These are phyloP conservation scores for Sus scrofa DNA, from an alignment of 2,113 vertebrate genomes.

Conservation along the genomic window DNA sequence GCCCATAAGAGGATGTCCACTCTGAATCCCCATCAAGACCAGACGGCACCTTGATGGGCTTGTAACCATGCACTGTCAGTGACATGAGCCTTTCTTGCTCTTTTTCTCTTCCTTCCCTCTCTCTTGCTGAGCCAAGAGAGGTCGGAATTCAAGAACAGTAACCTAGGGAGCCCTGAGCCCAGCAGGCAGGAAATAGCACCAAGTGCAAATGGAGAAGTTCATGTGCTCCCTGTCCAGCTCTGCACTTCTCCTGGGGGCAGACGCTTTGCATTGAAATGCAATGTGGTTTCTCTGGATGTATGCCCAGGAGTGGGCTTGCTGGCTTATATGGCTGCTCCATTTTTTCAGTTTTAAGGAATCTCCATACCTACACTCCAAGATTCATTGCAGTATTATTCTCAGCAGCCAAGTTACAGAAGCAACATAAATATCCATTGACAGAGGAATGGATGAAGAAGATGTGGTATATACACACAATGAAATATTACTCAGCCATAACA, in stretches of 20 bases:
- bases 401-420: no score
- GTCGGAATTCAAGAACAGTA: background rate
- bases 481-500: no score
- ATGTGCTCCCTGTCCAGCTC: background rate
- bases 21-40: background rate
- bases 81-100: background rate
- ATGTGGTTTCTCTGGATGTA: background rate
- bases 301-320: no score
- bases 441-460: no score
- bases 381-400: no score
- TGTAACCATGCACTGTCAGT: background rate
- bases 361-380: no score
- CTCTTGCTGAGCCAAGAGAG: background rate
- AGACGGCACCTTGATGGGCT: background rate
- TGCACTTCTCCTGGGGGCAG: background rate
- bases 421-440: no score
- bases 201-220: background rate
- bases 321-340: no score
- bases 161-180: background rate
- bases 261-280: background rate
- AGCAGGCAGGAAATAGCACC: background rate
- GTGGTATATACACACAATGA: no score
- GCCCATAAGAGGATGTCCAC: background rate
- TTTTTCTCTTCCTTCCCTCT: background rate
- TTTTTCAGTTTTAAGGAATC: no score